phyloP scores from a whole-genome alignment of 2,888 invertebrate species.

The Chalcosyrphus nemorum region DNA sequence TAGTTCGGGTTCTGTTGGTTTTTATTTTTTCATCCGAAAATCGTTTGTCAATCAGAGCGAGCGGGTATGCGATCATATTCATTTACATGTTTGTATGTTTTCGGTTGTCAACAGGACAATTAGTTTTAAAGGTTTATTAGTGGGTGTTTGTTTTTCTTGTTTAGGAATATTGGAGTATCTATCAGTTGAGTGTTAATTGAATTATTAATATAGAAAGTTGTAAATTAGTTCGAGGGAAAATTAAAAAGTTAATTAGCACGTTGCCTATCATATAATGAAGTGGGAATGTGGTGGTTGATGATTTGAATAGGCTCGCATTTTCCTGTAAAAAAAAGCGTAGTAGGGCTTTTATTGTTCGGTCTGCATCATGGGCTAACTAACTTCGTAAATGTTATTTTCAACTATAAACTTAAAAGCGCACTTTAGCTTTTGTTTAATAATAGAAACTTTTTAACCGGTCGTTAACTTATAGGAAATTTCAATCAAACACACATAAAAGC shows the following conservation, averaged over 20 bases:
- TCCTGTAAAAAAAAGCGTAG: too few relatives aligned
- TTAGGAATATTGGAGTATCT: not conserved
- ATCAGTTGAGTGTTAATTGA: conserved; percentile 39
- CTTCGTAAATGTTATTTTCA: too few relatives aligned
- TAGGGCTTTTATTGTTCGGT: too few relatives aligned
- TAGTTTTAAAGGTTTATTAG: conserved; percentile 41
- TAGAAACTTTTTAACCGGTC: too few relatives aligned
- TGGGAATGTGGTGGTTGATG: too few relatives aligned
- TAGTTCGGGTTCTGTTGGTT: not conserved
- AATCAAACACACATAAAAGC: too few relatives aligned
- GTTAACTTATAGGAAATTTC: too few relatives aligned
- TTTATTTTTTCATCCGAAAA: conserved; percentile 16
- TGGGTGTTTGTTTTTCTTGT: not conserved
- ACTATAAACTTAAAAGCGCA: too few relatives aligned
- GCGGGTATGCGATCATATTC: conserved; percentile 37
- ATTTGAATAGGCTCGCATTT: too few relatives aligned
- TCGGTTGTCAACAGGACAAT: conserved; percentile 59
- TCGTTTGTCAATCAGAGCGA: conserved; percentile 57
- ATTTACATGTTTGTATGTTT: conserved; percentile 59
- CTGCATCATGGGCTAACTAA: too few relatives aligned
- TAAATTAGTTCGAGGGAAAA: not conserved
- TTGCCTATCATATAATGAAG: not conserved
- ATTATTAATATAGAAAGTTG: conserved; percentile 20
- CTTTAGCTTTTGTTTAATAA: too few relatives aligned
- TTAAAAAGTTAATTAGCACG: conserved; percentile 19